These are phyloP conservation scores for Lydus trimaculatus DNA, from an alignment of 2,888 invertebrate species.

Conservation along the genomic window DNA sequence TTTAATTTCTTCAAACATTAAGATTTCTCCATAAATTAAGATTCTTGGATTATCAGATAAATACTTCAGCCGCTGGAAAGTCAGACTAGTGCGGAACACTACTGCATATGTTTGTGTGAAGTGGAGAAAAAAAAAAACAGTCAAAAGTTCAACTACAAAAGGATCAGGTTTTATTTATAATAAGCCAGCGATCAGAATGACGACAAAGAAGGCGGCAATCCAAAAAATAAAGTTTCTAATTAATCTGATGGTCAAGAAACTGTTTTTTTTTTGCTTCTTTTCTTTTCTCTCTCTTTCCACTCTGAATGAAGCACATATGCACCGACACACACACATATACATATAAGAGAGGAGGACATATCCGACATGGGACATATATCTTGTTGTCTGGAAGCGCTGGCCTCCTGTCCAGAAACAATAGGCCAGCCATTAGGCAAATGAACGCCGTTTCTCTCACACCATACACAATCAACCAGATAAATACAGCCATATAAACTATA, in stretches of 20 bases:
- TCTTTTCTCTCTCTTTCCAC: background rate
- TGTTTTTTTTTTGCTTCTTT: constrained; percentile 15
- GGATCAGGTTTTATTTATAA: constrained; percentile 32
- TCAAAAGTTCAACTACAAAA: background rate
- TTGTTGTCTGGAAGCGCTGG: constrained; percentile 55
- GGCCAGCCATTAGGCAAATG: constrained; percentile 61
- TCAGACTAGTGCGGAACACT: too few relatives aligned
- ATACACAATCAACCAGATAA: constrained; percentile 40
- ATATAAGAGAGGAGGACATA: constrained; percentile 38
- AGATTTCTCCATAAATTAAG: too few relatives aligned
- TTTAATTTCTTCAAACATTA: too few relatives aligned
- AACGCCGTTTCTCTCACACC: constrained; percentile 47
- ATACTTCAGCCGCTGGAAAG: too few relatives aligned
- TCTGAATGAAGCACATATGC: constrained; percentile 10
- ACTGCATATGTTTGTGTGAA: background rate
- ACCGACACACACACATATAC: background rate
- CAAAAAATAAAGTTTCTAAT: constrained; percentile 49
- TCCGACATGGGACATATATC: constrained; percentile 55
- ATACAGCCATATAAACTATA: constrained; percentile 18
- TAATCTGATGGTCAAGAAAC: constrained; percentile 45
- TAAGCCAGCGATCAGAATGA: constrained; percentile 21
- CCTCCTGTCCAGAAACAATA: constrained; percentile 59
- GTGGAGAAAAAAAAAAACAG: background rate
- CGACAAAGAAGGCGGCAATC: constrained; percentile 45
- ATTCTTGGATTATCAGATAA: too few relatives aligned